Percentiles rank a stretch among this genome's conserved stretches.
These are phyloP conservation scores for Amblyteles armatorius DNA, from an alignment of 2,888 invertebrate species.

Conservation along the genomic window DNA sequence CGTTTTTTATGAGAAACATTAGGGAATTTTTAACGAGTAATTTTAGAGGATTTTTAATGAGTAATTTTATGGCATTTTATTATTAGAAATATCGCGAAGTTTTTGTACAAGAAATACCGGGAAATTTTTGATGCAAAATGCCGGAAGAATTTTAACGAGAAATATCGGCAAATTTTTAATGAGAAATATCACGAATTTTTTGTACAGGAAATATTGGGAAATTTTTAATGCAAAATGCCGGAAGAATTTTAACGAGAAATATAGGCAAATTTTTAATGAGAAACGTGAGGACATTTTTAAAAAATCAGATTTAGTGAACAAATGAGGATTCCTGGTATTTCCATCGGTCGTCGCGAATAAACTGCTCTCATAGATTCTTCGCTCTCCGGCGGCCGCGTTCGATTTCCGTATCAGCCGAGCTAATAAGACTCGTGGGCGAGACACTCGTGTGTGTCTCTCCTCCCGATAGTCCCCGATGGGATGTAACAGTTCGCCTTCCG, in stretches of 20 bases:
- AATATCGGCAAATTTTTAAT: no score
- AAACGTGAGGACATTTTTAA: neutral
- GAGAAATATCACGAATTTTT: no score
- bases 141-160: neutral
- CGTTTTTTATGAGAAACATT: neutral
- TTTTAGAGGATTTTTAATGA: neutral
- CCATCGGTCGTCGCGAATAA: slow-evolving; percentile 49
- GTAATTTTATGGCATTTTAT: neutral
- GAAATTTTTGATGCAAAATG: no score
- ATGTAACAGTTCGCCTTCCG: slow-evolving; percentile 29
- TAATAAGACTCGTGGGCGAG: slow-evolving; percentile 63
- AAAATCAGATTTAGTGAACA: no score
- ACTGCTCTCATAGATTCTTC: slow-evolving; percentile 28
- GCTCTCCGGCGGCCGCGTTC: neutral
- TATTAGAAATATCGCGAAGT: no score
- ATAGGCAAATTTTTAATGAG: neutral
- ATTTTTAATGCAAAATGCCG: no score
- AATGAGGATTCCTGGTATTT: slow-evolving; percentile 27
- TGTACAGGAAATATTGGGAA: neutral
- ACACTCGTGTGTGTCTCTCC: slow-evolving; percentile 45
- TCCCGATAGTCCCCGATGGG: slow-evolving; percentile 22
- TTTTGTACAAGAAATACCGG: accelerated
- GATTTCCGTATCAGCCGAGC: slow-evolving; percentile 44
- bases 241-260: neutral
- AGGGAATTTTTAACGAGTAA: no score